Conservation (phyloP, 64 coral and sea anemone species). For the Platygyra sinensis region DNA sequence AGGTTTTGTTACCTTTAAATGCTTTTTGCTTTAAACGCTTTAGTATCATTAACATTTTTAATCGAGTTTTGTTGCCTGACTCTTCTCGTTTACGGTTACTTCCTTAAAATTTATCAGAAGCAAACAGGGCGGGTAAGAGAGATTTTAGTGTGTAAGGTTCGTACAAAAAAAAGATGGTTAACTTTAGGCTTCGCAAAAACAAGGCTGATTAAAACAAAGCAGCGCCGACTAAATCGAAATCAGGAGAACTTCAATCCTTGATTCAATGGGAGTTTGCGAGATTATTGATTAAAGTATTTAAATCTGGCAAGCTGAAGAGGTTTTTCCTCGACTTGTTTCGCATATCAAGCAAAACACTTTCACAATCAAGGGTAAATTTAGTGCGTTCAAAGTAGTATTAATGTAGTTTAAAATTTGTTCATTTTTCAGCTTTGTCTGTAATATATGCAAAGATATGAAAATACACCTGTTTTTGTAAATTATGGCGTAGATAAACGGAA, state of each 20-base stretch:
- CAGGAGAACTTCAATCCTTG: too few species aligned
- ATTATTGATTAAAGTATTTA: too few species aligned
- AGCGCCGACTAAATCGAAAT: not conserved
- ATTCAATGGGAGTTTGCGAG: too few species aligned
- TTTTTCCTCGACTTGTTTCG: not conserved
- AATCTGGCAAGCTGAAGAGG: too few species aligned
- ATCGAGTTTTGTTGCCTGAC: not conserved
- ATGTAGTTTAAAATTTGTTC: constrained; percentile 14
- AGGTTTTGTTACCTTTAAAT: not conserved
- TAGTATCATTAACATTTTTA: not conserved
- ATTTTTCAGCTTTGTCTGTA: constrained; percentile 10
- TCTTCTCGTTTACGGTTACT: not conserved
- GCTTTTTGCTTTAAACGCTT: not conserved
- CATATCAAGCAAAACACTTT: not conserved
- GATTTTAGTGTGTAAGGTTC: too few species aligned
- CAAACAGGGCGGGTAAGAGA: too few species aligned
- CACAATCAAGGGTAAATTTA: not conserved
- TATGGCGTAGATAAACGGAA: not conserved
- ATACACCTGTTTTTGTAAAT: constrained; percentile 3
- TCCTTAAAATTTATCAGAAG: too few species aligned
- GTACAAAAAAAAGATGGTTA: too few species aligned
- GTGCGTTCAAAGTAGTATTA: not conserved
- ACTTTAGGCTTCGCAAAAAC: too few species aligned
- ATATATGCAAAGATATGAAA: constrained; percentile 26
- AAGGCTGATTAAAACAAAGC: not conserved